Evolutionary conservation across 2,797 vertebrate species (phyloP), one percentile per base, ranked within the genome.

Genomic region (Intellagama lesueurii): DNA sequence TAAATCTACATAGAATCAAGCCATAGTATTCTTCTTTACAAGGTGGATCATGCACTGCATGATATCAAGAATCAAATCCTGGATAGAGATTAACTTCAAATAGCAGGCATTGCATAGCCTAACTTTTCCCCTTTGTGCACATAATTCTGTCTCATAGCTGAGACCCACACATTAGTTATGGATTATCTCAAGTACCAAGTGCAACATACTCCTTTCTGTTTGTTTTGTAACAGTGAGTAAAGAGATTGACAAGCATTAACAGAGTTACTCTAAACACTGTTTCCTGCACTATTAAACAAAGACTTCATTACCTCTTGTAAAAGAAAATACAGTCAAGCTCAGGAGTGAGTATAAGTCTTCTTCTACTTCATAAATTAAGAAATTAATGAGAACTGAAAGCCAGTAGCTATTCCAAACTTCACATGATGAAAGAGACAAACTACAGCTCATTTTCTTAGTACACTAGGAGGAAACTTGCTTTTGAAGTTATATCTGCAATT

Each of bases 211-310:
- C 81, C 80, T 88, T 88, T 90, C 88, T 89, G 56, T 93, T 94
- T 93, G 92, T 92, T 94, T 93, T 93, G 92, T 81, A 93, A 85
- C 64, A 90, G 68, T 79, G 49, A 85, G 49, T 47, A 89, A 91
- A 87, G 89, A 92, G 90, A 95, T 26, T 94, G 92, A 94, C 92
- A 78, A 47, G 92, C 84, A 91, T 92, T 94, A 95, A 95, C 69
- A 76, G 87, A 96, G 92, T 91, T 94, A 94, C 83, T 93, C 90
- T 92, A 95, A 94, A 94, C 85, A 91, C 22, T 70, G 70, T 30
- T 86, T 91, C 77, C 87, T 11, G 82, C n/a, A 86, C 90, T 89
- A 72, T 87, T 93, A 86, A 94, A 91, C 89, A 94, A 94, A 84
- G 90, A 60, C 66, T 92, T 89, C 78, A 87, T 93, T 92, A 91